These are phyloP conservation scores for Ispidina picta DNA, from an alignment of 2,797 vertebrate species.

Conservation along the genomic window DNA sequence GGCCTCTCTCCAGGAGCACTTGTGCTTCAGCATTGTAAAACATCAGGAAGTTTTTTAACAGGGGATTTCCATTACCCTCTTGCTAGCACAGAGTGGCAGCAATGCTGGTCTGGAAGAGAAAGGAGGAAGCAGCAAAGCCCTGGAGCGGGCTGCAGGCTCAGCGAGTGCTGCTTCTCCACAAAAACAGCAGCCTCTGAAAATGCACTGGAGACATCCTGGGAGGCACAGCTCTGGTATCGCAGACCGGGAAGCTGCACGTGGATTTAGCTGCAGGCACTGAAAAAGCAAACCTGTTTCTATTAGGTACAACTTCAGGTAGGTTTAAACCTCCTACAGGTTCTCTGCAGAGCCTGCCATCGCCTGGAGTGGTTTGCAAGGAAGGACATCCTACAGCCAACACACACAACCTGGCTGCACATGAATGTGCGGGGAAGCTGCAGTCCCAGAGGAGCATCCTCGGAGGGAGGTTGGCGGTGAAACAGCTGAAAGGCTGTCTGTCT, in stretches of 20 bases:
- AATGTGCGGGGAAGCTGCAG: neutral
- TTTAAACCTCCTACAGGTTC: neutral
- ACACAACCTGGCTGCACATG: fast-evolving
- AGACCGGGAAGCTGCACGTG: neutral
- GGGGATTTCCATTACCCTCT: conserved; percentile 33
- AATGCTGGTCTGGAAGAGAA: neutral
- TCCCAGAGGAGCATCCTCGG: neutral
- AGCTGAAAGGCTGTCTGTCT: neutral
- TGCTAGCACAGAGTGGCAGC: neutral
- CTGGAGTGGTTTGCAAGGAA: fast-evolving
- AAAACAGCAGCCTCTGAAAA: neutral
- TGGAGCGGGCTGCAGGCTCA: neutral
- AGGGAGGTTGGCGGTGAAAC: neutral
- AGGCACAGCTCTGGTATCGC: fast-evolving
- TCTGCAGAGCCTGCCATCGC: neutral
- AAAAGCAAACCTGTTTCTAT: neutral
- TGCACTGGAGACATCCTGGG: neutral
- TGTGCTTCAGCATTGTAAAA: neutral
- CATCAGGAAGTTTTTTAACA: conserved; percentile 28
- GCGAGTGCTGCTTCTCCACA: neutral
- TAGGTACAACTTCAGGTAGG: too few relatives aligned
- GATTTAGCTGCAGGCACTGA: neutral
- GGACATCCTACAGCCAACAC: neutral
- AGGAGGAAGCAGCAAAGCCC: neutral
- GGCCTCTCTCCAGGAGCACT: neutral